Conservation (phyloP, 92 coral and sea anemone genomes). For the Heteractis magnifica region DNA sequence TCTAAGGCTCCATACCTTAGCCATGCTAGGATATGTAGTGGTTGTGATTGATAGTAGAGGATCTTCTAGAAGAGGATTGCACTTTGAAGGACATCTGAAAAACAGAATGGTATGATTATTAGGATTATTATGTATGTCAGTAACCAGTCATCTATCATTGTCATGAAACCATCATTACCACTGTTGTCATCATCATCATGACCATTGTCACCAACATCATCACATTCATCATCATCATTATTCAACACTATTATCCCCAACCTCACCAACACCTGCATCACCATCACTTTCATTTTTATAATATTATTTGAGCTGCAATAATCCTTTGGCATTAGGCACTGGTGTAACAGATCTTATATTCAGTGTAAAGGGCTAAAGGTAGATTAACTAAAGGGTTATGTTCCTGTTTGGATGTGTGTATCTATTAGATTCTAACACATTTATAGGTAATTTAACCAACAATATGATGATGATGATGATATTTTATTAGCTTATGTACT, state of each 20-base stretch:
- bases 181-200: too few relatives aligned
- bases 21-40: conserved; percentile 94
- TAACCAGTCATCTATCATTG: too few relatives aligned
- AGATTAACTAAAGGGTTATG: background rate
- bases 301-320: background rate
- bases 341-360: conserved; percentile 3
- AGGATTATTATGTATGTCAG: background rate
- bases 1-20: conserved; percentile 89
- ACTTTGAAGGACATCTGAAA: conserved; percentile 82
- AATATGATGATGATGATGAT: background rate
- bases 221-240: background rate
- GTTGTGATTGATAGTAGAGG: conserved; percentile 91
- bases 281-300: background rate
- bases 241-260: background rate
- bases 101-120: conserved; percentile 76
- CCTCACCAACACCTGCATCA: background rate
- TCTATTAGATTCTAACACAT: background rate
- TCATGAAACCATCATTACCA: background rate
- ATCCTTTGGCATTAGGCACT: conserved; percentile 13
- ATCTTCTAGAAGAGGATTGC: conserved; percentile 86
- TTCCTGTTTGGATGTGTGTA: background rate
- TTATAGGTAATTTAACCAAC: background rate
- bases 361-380: conserved; percentile 23
- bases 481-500: background rate
- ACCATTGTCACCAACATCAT: background rate